A percentile compares a stretch with the other conserved stretches of the same genome.
phyloP scores from a whole-genome alignment of 2,113 vertebrate genomes.

The Pluvialis apricaria region DNA sequence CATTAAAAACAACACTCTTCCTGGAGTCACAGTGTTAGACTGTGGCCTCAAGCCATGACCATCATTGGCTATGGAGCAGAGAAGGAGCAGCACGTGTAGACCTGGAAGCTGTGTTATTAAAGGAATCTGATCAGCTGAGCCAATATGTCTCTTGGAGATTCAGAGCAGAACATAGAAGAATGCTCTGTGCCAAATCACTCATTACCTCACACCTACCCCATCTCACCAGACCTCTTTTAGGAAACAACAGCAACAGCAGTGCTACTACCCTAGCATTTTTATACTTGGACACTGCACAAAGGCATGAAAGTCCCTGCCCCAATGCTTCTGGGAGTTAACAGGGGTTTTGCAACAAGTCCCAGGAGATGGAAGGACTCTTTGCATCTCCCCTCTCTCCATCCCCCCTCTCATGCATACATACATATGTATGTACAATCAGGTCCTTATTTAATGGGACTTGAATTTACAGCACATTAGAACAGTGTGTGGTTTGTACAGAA shows the following conservation, averaged over 20 bases:
- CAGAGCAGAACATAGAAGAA: conserved; percentile 37
- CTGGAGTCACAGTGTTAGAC: background rate
- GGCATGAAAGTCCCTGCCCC: background rate
- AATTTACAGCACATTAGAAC: conserved; percentile 16
- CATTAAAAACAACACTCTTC: background rate
- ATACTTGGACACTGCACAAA: background rate
- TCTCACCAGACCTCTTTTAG: conserved; percentile 40
- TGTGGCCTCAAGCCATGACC: conserved; percentile 33
- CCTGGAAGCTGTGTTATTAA: conserved; percentile 47
- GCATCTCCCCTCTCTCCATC: background rate
- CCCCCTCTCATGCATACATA: background rate
- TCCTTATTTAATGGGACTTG: background rate
- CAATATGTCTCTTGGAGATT: conserved; percentile 38
- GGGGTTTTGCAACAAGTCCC: background rate
- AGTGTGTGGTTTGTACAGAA: background rate
- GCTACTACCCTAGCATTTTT: accelerated
- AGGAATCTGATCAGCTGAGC: conserved; percentile 57
- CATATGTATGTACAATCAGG: background rate
- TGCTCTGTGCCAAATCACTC: background rate
- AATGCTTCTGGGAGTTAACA: background rate
- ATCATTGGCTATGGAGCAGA: conserved; percentile 42
- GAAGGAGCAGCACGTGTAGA: conserved; percentile 8
- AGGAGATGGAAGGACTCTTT: background rate
- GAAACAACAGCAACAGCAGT: conserved; percentile 2
- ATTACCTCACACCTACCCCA: background rate